These are phyloP conservation scores for Grammomys surdaster DNA, from an alignment of 2,113 vertebrate genomes.

Conservation along the genomic window DNA sequence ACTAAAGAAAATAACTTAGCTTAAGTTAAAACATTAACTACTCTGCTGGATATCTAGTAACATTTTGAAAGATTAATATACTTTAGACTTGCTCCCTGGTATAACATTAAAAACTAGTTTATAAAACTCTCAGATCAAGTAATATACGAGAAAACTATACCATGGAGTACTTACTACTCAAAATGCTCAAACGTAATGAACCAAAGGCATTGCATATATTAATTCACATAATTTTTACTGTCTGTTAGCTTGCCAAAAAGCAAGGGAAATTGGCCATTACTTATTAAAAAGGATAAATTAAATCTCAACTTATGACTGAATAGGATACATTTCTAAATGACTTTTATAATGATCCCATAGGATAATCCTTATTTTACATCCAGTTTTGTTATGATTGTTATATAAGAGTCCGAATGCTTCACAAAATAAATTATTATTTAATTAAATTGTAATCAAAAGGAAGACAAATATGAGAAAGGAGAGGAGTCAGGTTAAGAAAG, in stretches of 20 bases:
- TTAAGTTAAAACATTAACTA: background rate
- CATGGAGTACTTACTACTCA: background rate
- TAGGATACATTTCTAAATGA: background rate
- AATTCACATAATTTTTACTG: conserved; percentile 26
- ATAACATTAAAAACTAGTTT: background rate
- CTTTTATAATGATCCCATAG: conserved; percentile 12
- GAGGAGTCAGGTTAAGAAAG: background rate
- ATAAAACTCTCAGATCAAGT: background rate
- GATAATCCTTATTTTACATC: conserved; percentile 56
- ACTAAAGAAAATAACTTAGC: background rate
- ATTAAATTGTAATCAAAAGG: background rate
- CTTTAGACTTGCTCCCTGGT: background rate
- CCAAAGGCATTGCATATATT: background rate
- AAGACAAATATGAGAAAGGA: background rate
- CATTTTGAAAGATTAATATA: background rate
- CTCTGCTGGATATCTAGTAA: background rate
- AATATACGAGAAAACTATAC: background rate
- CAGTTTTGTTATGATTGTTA: background rate
- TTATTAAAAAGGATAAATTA: conserved; percentile 51
- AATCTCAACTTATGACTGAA: conserved; percentile 52
- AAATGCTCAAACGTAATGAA: conserved; percentile 20
- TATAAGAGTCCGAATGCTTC: background rate
- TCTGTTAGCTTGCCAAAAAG: conserved; percentile 21
- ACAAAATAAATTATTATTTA: conserved; percentile 51
- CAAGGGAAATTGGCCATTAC: conserved; percentile 29